Conservation (phyloP, 2,888 invertebrate genomes). For the Drosophila niveifrons region DNA sequence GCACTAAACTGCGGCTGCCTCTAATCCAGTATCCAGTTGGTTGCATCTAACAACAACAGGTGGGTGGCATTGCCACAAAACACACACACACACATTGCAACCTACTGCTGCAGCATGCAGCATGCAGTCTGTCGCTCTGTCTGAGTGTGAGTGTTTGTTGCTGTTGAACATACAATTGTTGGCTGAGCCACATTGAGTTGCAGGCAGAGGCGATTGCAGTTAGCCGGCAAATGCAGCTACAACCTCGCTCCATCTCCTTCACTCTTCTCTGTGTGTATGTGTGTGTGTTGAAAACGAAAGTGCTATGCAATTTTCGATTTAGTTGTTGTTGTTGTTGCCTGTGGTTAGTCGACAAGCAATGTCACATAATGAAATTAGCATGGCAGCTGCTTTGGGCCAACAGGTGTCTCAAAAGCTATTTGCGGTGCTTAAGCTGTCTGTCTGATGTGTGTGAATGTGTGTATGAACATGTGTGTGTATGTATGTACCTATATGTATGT, state of each 20-base stretch:
- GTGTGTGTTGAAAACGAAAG: conserved; percentile 64
- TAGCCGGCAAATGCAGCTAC: conserved; percentile 35
- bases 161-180: conserved; percentile 43
- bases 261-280: neutral
- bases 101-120: conserved; percentile 23
- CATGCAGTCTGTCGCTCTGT: conserved; percentile 15
- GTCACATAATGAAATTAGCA: conserved; percentile 73
- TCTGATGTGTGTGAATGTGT: neutral
- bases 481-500: neutral
- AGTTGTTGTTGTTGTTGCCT: conserved; percentile 57
- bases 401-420: conserved; percentile 52
- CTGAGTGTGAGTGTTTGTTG: conserved; percentile 26
- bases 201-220: conserved; percentile 24
- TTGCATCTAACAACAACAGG: conserved; percentile 70
- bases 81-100: conserved; percentile 29
- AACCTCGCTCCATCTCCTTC: neutral
- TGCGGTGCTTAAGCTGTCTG: conserved; percentile 46
- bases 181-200: conserved; percentile 20
- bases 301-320: conserved; percentile 74
- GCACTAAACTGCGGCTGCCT: conserved; percentile 41
- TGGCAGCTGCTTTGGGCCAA: conserved; percentile 51
- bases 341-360: conserved; percentile 54
- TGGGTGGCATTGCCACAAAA: conserved; percentile 57
- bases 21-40: conserved; percentile 76
- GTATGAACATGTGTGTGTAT: neutral